phyloP scores from a whole-genome alignment of 2,888 invertebrate species.

The Hipparchia semele region DNA sequence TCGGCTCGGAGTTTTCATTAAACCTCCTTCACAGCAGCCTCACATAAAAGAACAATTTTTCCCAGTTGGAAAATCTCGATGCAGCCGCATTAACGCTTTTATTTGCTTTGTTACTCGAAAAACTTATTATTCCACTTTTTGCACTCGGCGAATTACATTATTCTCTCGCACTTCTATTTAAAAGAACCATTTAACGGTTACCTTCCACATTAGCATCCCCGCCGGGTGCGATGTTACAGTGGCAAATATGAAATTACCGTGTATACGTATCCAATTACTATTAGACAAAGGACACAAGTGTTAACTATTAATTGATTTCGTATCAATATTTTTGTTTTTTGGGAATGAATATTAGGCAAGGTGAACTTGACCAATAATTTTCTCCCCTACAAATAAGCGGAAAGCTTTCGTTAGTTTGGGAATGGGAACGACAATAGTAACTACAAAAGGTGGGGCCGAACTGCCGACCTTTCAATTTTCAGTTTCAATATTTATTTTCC shows the following conservation, averaged over 20 bases:
- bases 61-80: constrained; percentile 76
- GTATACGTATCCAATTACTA: constrained; percentile 18
- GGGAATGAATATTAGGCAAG: no score
- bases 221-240: constrained; percentile 31
- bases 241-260: constrained; percentile 32
- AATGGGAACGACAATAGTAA: no score
- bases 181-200: constrained; percentile 51
- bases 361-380: no score
- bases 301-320: not conserved
- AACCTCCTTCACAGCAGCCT: constrained; percentile 70
- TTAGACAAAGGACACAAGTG: constrained; percentile 26
- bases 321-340: no score
- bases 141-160: constrained; percentile 73
- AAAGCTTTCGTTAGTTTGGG: no score
- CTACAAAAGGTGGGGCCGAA: no score
- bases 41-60: constrained; percentile 78
- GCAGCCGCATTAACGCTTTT: constrained; percentile 78
- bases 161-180: constrained; percentile 67
- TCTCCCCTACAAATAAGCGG: no score
- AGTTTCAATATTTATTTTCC: no score
- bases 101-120: constrained; percentile 76
- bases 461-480: no score
- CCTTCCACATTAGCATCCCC: constrained; percentile 39
- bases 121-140: constrained; percentile 78
- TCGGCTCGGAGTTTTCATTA: constrained; percentile 75